Evolutionary conservation across 2,113 vertebrate genomes (phyloP).

Genomic region (Pungitius pungitius): DNA sequence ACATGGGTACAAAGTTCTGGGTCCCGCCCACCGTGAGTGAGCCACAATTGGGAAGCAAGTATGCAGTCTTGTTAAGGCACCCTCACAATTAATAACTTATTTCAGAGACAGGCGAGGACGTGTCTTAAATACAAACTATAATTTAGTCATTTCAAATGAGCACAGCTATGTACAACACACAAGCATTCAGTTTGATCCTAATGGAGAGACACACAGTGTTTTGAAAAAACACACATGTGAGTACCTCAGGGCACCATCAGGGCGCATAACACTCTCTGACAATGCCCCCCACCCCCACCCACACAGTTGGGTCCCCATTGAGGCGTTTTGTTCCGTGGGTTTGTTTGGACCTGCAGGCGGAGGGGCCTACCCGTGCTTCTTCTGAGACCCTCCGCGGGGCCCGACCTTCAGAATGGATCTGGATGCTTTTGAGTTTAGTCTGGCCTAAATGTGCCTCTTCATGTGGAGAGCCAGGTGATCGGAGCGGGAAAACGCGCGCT

Average conservation of each 20-base stretch:
- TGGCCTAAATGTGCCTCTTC: conserved; percentile 90
- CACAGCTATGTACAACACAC: conserved; percentile 52
- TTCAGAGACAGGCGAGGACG: conserved; percentile 35
- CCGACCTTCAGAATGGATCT: background rate
- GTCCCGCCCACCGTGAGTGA: conserved; percentile 76
- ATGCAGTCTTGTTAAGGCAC: conserved; percentile 49
- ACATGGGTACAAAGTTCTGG: conserved; percentile 71
- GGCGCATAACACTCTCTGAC: background rate
- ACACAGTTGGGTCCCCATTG: background rate
- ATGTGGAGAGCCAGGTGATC: conserved; percentile 95
- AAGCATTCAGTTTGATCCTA: background rate
- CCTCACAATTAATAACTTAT: conserved; percentile 73
- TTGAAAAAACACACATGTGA: background rate
- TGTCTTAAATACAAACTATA: conserved; percentile 82
- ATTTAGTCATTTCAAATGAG: conserved; percentile 70
- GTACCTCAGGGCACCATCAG: background rate
- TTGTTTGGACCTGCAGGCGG: background rate
- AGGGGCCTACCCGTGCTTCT: background rate
- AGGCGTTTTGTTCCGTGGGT: background rate
- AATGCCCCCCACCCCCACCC: background rate
- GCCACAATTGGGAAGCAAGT: conserved; percentile 41
- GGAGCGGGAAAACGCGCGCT: conserved; percentile 90
- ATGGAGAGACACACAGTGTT: conserved; percentile 45
- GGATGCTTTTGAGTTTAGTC: background rate
- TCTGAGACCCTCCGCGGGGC: background rate